Conservation (phyloP, 2,113 vertebrate species). For the Elephantulus edwardii region DNA sequence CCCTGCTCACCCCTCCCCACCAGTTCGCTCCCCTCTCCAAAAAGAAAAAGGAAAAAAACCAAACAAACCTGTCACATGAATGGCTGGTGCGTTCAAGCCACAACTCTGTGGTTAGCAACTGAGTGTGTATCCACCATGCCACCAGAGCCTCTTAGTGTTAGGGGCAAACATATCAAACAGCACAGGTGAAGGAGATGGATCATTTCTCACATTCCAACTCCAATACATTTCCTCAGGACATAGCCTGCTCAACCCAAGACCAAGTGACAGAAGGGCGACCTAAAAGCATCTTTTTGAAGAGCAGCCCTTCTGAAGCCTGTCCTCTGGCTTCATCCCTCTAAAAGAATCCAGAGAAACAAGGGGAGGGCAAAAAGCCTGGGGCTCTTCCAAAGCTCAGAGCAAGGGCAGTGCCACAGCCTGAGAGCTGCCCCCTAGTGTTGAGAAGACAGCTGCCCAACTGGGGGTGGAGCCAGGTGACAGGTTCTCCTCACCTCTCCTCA, state of each 20-base stretch:
- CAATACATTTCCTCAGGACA: not conserved
- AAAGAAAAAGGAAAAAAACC: no score
- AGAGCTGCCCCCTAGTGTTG: not conserved
- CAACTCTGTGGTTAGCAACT: no score
- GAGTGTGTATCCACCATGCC: no score
- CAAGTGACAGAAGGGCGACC: not conserved
- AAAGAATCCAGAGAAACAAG: not conserved
- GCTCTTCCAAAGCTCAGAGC: not conserved
- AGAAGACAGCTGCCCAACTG: not conserved
- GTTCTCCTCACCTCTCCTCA: not conserved
- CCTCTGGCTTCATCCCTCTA: not conserved
- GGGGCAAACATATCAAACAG: not conserved
- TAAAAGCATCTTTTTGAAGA: not conserved
- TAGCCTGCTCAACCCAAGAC: not conserved
- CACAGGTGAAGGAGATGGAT: not conserved
- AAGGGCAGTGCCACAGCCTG: not conserved
- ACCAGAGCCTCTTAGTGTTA: not conserved
- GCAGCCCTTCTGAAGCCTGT: not conserved
- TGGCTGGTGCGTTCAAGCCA: no score
- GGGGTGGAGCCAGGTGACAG: not conserved
- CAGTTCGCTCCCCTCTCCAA: no score
- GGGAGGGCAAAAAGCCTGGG: fast-evolving
- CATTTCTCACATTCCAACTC: not conserved
- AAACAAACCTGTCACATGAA: no score
- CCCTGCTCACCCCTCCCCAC: no score